Conservation (phyloP, 2,888 invertebrate species). For the Troides aeacus region DNA sequence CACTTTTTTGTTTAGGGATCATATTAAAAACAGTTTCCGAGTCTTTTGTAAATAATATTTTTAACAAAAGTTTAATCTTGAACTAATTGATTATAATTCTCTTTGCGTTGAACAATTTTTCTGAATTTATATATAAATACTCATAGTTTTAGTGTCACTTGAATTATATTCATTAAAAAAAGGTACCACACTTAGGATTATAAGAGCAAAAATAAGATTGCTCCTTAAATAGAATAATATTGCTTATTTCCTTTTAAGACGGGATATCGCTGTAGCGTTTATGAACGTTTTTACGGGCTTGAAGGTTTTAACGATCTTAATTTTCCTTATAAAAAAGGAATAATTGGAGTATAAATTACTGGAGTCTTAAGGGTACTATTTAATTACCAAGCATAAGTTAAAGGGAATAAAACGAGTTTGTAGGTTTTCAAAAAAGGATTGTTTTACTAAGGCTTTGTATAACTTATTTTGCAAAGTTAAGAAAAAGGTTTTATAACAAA, state of each 20-base stretch:
- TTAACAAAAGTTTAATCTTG: no score
- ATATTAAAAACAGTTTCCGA: no score
- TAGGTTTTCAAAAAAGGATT: conserved; percentile 5
- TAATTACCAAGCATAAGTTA: background rate
- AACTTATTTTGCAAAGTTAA: conserved; percentile 8
- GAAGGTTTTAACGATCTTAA: no score
- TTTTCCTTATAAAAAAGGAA: background rate
- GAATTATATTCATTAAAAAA: no score
- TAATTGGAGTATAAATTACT: background rate
- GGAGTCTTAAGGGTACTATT: background rate
- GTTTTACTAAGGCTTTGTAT: conserved; percentile 1
- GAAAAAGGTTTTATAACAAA: conserved; percentile 6
- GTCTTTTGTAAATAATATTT: no score
- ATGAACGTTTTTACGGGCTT: background rate
- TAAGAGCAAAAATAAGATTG: background rate
- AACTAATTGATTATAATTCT: no score
- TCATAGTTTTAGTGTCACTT: no score
- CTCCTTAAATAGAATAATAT: background rate
- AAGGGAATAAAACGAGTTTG: background rate
- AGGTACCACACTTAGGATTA: background rate
- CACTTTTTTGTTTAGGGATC: no score
- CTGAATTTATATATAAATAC: no score
- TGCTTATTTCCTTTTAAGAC: background rate
- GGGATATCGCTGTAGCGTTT: background rate
- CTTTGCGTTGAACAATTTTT: no score